Evolutionary conservation across 2,888 invertebrate species (phyloP), one percentile per base, ranked within the genome.

Genomic region (Volucella bombylans): DNA sequence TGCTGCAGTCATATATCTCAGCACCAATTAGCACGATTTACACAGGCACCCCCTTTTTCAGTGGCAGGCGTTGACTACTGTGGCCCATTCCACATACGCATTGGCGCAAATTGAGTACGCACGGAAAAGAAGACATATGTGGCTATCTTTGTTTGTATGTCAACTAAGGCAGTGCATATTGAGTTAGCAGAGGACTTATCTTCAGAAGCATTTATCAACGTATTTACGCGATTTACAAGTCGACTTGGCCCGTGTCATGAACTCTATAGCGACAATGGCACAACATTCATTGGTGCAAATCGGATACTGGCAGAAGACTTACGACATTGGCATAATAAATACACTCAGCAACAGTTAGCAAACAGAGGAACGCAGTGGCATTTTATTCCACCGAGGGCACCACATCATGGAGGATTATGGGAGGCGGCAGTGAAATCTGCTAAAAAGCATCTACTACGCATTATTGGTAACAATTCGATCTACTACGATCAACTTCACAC

Each of bases 261-360:
- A 1, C 11, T 74, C 8, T 65, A 65, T n/a, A 49, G n/a, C 10
- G 64, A 55, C 49, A 74, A 74, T 14, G 74, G 45, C 12, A 74
- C 47, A 18, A n/a, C 64, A 49, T 74, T 74, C 31, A 23, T 43
- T 12, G 72, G 80, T n/a, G 80, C 80, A n/a, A 71, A 85, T 18
- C 57, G 77, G 9, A 15, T 50, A 11, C 2, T 71, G 18, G 15
- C 18, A 11, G 39, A 57, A n/a, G 71, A 59, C 39, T 18, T 71
- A 31, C 38, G 15, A 39, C 31, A 41, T 39, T 71, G 71, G 71
- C 71, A 71, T 8, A 39, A 11, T 23, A 49, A 59, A 18, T 39
- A 59, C 9, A 47, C 12, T 23, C 43, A 45, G 15, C 57, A 59
- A 12, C 43, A 54, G 18, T 38, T 57, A 18, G 31, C 55, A 1